Conservation (phyloP, 2,888 invertebrate genomes). For the Megastigmus dorsalis region DNA sequence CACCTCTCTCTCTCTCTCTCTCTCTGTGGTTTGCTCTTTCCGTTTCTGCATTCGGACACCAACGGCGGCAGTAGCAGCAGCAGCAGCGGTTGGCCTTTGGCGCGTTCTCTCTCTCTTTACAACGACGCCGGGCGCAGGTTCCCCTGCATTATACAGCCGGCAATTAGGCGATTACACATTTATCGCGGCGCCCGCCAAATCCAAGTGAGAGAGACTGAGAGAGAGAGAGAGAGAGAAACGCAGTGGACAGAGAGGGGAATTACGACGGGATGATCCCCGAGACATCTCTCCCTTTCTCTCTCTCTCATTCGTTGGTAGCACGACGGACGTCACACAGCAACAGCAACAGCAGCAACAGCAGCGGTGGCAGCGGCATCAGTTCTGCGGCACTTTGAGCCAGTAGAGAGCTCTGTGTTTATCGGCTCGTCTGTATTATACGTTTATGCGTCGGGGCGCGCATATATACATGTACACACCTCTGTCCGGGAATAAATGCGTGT, state of each 20-base stretch:
- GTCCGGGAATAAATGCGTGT: neutral
- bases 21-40: slow-evolving; percentile 33
- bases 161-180: slow-evolving; percentile 63
- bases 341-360: too few species aligned
- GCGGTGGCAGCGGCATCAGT: too few species aligned
- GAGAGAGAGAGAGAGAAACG: neutral
- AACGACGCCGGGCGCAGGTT: neutral
- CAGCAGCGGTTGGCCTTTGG: neutral
- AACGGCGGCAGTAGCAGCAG: too few species aligned
- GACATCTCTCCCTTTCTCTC: too few species aligned
- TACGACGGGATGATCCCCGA: slow-evolving; percentile 1
- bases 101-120: too few species aligned
- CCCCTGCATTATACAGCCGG: slow-evolving; percentile 60
- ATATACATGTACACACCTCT: neutral
- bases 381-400: too few species aligned
- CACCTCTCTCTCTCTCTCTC: neutral
- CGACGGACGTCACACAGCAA: too few species aligned
- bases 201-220: neutral
- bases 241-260: neutral
- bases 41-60: neutral
- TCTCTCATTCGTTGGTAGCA: too few species aligned
- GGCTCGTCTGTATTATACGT: too few species aligned
- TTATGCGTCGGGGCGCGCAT: too few species aligned
- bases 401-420: too few species aligned
- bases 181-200: slow-evolving; percentile 51